A percentile compares a stretch with the other conserved stretches of the same genome.
phyloP scores from a whole-genome alignment of 2,888 invertebrate genomes.

The Athrips mouffetella region DNA sequence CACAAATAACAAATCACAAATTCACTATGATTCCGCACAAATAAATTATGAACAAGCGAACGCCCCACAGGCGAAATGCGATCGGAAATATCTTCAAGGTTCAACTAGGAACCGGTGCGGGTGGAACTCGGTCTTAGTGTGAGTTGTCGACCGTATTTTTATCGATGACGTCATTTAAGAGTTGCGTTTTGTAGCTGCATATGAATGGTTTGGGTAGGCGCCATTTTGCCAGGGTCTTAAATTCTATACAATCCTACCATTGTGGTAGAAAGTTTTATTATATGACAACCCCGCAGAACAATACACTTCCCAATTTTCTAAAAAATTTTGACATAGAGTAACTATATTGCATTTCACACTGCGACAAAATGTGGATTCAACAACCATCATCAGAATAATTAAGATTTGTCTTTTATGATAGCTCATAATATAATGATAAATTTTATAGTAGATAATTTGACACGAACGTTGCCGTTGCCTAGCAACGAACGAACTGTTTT shows the following conservation, averaged over 20 bases:
- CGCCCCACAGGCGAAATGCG: conserved; percentile 40
- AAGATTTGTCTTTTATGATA: no score
- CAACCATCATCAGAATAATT: no score
- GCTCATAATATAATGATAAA: no score
- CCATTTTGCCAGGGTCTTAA: background rate
- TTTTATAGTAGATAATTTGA: no score
- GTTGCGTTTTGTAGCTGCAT: conserved; percentile 49
- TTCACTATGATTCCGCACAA: conserved; percentile 35
- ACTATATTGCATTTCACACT: no score
- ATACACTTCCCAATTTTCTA: no score
- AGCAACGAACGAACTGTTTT: conserved; percentile 14
- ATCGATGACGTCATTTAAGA: conserved; percentile 57
- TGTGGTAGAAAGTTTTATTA: background rate
- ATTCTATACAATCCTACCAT: conserved; percentile 1
- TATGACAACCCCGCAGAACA: background rate
- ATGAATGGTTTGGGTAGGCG: background rate
- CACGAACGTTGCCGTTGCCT: conserved; percentile 15
- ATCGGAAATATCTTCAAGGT: conserved; percentile 51
- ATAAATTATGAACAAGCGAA: conserved; percentile 26
- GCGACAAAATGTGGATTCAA: no score
- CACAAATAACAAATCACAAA: conserved; percentile 13
- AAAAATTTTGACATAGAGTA: no score
- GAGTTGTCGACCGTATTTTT: conserved; percentile 52
- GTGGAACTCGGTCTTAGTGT: conserved; percentile 31
- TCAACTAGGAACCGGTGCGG: conserved; percentile 37